phyloP scores from a whole-genome alignment of 1,140 invertebrate species.

The Ganaspis sp. region DNA sequence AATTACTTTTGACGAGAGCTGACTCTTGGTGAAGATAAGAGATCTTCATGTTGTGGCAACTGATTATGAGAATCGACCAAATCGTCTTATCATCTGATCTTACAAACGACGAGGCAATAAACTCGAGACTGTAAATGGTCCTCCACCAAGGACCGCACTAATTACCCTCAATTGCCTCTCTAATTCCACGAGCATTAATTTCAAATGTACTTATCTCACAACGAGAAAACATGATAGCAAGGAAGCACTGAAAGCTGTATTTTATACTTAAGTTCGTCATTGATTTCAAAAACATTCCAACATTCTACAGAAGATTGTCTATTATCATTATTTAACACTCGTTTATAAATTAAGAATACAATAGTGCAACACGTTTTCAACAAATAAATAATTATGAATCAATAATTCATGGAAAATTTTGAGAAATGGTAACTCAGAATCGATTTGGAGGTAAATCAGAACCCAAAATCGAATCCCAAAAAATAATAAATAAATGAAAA shows the following conservation, averaged over 20 bases:
- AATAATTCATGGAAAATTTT: too few species aligned
- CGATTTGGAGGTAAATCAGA: too few species aligned
- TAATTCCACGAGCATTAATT: slow-evolving; percentile 6
- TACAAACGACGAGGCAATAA: slow-evolving; percentile 14
- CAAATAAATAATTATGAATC: too few species aligned
- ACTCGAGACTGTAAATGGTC: slow-evolving; percentile 19
- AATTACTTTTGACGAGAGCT: slow-evolving; percentile 1
- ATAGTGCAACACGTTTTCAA: too few species aligned
- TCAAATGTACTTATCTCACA: slow-evolving; percentile 5
- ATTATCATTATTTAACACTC: too few species aligned
- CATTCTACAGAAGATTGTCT: too few species aligned
- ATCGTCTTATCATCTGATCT: slow-evolving; percentile 15
- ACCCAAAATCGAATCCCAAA: too few species aligned
- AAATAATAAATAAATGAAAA: too few species aligned
- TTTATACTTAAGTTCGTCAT: background rate
- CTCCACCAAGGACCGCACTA: background rate
- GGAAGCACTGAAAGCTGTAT: background rate
- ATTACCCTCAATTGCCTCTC: slow-evolving; percentile 20
- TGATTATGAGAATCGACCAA: slow-evolving; percentile 22
- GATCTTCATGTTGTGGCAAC: slow-evolving; percentile 10
- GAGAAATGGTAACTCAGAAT: too few species aligned
- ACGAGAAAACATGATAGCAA: slow-evolving; percentile 13
- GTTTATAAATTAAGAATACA: too few species aligned
- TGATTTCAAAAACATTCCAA: background rate
- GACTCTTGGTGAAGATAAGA: background rate